Conservation (phyloP, 2,888 invertebrate genomes). For the Torymus texanus region DNA sequence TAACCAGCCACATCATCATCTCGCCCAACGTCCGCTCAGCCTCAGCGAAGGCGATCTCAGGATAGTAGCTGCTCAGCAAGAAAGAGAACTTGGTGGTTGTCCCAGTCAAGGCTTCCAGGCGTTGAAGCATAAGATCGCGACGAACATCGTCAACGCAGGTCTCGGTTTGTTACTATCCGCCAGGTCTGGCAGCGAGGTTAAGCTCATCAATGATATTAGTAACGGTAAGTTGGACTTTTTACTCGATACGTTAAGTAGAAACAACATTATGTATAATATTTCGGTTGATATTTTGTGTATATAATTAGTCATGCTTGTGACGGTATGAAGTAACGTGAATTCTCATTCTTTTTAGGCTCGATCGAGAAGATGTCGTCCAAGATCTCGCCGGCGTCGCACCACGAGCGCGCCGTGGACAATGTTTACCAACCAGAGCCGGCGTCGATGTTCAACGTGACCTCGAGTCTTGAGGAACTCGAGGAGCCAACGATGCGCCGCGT, state of each 20-base stretch:
- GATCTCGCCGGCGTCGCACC: conserved; percentile 48
- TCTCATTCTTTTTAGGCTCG: conserved; percentile 16
- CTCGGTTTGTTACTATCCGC: conserved; percentile 62
- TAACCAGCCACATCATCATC: neutral
- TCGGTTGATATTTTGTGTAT: too few species aligned
- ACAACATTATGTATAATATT: too few species aligned
- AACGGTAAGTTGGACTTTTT: conserved; percentile 20
- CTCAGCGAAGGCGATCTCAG: conserved; percentile 54
- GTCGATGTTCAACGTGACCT: conserved; percentile 57
- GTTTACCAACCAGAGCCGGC: conserved; percentile 68
- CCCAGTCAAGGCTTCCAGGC: conserved; percentile 52
- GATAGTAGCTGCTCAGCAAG: conserved; percentile 39
- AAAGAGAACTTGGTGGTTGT: neutral
- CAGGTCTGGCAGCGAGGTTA: conserved; percentile 63
- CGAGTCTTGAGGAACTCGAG: conserved; percentile 63
- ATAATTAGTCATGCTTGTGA: too few species aligned
- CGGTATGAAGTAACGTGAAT: too few species aligned
- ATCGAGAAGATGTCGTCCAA: conserved; percentile 59
- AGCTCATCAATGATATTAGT: conserved; percentile 60
- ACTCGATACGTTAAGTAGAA: too few species aligned
- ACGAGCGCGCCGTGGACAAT: conserved; percentile 65
- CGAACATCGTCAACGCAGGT: conserved; percentile 64
- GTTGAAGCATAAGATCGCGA: conserved; percentile 62
- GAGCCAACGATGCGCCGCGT: conserved; percentile 73
- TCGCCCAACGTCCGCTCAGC: conserved; percentile 61